Conservation (phyloP, 2,113 vertebrate species). For the Haemorhous mexicanus region DNA sequence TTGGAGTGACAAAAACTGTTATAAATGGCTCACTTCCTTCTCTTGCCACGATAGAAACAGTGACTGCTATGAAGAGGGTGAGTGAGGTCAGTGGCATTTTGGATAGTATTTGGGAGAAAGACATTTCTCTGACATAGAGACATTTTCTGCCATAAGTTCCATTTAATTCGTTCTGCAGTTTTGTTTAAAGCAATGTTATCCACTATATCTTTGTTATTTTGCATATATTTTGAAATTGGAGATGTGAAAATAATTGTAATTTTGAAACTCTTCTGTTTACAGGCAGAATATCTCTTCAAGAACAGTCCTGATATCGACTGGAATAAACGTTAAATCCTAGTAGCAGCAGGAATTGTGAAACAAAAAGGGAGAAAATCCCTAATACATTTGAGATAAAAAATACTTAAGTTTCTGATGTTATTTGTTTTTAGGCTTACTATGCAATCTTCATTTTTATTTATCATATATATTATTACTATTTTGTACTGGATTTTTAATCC, state of each 20-base stretch:
- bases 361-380: background rate
- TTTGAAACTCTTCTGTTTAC: slow-evolving; percentile 26
- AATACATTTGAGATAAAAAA: background rate
- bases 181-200: background rate
- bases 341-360: background rate
- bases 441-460: background rate
- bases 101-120: background rate
- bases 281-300: slow-evolving; percentile 85
- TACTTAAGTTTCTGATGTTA: background rate
- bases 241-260: background rate
- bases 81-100: background rate
- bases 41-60: fast-evolving
- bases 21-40: background rate
- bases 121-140: background rate
- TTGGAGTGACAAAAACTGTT: background rate
- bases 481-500: background rate
- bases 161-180: background rate
- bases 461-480: background rate
- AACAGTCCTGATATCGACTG: slow-evolving; percentile 70
- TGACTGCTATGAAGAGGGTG: background rate
- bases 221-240: background rate
- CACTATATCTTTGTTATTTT: background rate
- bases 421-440: background rate
- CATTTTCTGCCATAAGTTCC: background rate
- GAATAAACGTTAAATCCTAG: background rate